Base-by-base conservation (phyloP, 2,113 vertebrate species). In the Etia nguti region DNA sequence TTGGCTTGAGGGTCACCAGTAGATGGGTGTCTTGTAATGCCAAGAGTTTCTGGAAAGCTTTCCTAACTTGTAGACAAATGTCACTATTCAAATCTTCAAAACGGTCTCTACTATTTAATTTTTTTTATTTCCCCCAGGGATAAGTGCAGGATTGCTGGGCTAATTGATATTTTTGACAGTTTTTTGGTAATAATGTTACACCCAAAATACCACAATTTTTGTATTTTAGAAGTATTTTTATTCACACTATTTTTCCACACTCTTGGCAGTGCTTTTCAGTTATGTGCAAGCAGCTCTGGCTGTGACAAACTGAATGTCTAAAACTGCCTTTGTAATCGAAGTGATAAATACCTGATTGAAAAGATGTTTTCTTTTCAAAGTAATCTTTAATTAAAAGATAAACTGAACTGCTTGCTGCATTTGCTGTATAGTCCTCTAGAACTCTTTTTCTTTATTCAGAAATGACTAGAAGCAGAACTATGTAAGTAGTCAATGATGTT, bases 1-100 rank as follows among this genome's bases (percentile, higher is more conserved):
- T 75, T 92, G 59, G 26, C 62, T 91, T 48, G 22, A 80, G 48
- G 48, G 50, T 87, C 65, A 79, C 26, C 57, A 62, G 31, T 80
- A 86, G 55, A 60, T 70, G 34, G 29, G 34, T 85, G 48, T 60
- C 73, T 79, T 85, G 6, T 20, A 75, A 68, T 60, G 8, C 4
- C 6, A 29, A 57, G 2, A 57, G 29, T 54, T 57, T 52, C 26
- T 50, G 2, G 9, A 81, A 75, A 5, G 18, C 9, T 55, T 57
- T 31, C 4, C 46, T 29, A 88, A 43, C 6, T 41, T 84, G 22
- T 31, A 31, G 22, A 36, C 24, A 36, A 55, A 60, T 29, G 36
- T 82, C 26, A 54, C 6, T 12, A 36, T 89, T 9, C 8, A 65
- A 36, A 26, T 85, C 65, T 24, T 79, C 2, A 13, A 22, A 52